These are phyloP conservation scores for Lasioglossum malachurum DNA, from an alignment of 2,888 invertebrate genomes.

Conservation along the genomic window DNA sequence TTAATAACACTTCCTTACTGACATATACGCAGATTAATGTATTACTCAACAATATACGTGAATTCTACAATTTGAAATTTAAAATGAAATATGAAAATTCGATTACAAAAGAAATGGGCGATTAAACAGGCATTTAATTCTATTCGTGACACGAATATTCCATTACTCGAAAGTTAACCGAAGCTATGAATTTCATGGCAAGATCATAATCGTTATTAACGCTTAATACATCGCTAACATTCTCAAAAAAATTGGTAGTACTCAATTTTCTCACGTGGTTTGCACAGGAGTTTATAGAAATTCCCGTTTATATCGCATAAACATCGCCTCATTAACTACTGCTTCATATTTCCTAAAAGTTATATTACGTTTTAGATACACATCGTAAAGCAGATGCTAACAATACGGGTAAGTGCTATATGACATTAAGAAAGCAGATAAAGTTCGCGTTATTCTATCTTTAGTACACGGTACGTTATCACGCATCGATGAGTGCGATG, in stretches of 20 bases:
- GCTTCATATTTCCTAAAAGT: not conserved
- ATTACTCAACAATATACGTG: not conserved
- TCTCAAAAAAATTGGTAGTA: not conserved
- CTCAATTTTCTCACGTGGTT: not conserved
- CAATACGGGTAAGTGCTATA: not conserved
- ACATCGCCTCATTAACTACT: not conserved
- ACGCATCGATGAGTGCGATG: slow-evolving; percentile 52
- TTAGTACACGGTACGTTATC: slow-evolving; percentile 48
- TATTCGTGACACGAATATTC: not conserved
- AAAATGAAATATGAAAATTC: not conserved
- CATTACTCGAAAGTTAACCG: not conserved
- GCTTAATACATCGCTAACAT: not conserved
- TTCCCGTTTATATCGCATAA: not conserved
- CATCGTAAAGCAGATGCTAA: not conserved
- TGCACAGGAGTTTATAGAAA: not conserved
- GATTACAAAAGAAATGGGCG: not conserved
- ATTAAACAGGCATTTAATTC: not conserved
- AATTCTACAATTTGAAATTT: not conserved
- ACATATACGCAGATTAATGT: not conserved
- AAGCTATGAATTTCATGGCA: not conserved
- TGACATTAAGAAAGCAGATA: slow-evolving; percentile 18
- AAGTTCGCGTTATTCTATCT: slow-evolving; percentile 39
- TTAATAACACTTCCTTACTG: not conserved
- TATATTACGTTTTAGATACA: not conserved
- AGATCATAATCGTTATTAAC: not conserved